Percentiles rank a stretch among this genome's conserved stretches.
phyloP scores from a whole-genome alignment of 1,140 invertebrate genomes.

The Colletes gigas region DNA sequence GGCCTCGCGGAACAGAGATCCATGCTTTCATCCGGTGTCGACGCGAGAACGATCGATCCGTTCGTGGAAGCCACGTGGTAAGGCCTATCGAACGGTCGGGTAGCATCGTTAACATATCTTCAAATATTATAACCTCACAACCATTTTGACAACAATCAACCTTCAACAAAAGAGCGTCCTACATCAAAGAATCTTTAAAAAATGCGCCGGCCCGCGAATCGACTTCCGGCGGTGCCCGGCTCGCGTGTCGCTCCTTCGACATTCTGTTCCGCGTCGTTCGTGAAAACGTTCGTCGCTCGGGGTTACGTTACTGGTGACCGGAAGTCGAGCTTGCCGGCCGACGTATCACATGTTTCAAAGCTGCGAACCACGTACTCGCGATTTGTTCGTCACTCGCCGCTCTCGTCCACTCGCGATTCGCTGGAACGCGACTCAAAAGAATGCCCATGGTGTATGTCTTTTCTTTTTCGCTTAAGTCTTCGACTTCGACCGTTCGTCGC shows the following conservation, averaged over 20 bases:
- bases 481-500: not conserved
- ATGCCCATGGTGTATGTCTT: slow-evolving; percentile 46
- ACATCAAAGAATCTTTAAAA: slow-evolving; percentile 76
- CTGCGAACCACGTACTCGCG: slow-evolving; percentile 68
- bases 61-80: slow-evolving; percentile 16
- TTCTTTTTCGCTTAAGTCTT: slow-evolving; percentile 8
- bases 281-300: not conserved
- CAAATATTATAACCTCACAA: slow-evolving; percentile 79
- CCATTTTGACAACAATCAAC: slow-evolving; percentile 81
- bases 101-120: slow-evolving; percentile 72
- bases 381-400: slow-evolving; percentile 25
- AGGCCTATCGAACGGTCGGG: slow-evolving; percentile 28
- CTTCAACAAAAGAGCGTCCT: slow-evolving; percentile 77
- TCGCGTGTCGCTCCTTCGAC: not conserved
- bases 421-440: slow-evolving; percentile 47
- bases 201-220: slow-evolving; percentile 67
- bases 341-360: slow-evolving; percentile 79
- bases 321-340: slow-evolving; percentile 60
- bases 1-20: not conserved
- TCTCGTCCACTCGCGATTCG: slow-evolving; percentile 31
- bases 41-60: not conserved
- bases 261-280: not conserved
- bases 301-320: slow-evolving; percentile 23
- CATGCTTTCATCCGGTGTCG: not conserved
- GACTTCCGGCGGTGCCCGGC: slow-evolving; percentile 35